phyloP scores from a whole-genome alignment of 2,113 vertebrate species.

The Actinemys pallida region DNA sequence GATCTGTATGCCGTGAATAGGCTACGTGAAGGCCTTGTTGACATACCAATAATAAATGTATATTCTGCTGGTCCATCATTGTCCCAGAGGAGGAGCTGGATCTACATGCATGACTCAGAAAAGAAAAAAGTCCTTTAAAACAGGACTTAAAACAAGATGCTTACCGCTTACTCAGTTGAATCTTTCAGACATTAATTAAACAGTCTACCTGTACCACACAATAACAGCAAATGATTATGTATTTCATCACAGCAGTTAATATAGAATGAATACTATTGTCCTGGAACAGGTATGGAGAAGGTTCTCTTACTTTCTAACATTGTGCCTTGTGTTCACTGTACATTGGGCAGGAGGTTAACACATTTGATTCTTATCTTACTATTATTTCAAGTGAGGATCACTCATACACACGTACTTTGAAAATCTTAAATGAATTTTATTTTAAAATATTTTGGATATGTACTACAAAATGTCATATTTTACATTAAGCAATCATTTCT shows the following conservation, averaged over 20 bases:
- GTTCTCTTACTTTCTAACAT: not conserved
- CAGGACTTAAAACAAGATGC: not conserved
- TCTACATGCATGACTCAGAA: not conserved
- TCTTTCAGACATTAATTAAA: not conserved
- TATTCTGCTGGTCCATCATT: not conserved
- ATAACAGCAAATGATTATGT: not conserved
- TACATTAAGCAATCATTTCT: not conserved
- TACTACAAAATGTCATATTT: too few species aligned
- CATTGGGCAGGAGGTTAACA: not conserved
- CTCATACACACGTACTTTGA: not conserved
- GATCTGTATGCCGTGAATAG: not conserved
- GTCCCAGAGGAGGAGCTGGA: not conserved
- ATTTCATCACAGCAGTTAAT: not conserved
- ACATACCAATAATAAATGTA: not conserved
- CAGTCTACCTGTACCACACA: not conserved
- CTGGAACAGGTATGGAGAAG: not conserved
- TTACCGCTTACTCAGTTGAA: not conserved
- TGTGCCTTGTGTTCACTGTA: not conserved
- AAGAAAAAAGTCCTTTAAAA: not conserved
- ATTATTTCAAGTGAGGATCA: too few species aligned
- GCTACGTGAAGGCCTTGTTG: not conserved
- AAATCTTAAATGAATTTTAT: too few species aligned
- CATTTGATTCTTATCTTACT: not conserved
- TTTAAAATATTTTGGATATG: too few species aligned
- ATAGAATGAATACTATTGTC: not conserved